Evolutionary conservation across 1,140 invertebrate genomes (phyloP).

Genomic region (Pissodes strobi): DNA sequence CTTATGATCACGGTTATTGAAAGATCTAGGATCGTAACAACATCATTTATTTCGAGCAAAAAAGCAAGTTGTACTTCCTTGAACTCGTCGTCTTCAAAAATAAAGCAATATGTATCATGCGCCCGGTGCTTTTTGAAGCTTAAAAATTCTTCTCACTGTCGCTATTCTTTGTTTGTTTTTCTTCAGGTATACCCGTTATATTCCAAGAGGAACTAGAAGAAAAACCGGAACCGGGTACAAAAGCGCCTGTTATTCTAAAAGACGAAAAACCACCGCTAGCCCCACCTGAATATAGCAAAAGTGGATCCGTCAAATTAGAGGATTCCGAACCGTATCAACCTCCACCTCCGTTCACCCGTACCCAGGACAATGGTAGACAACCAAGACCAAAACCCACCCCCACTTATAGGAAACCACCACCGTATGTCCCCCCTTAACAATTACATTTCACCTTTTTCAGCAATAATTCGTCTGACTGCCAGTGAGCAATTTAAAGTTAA

Average conservation of each 20-base stretch:
- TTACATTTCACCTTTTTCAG: constrained; percentile 51
- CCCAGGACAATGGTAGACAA: constrained; percentile 63
- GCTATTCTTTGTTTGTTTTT: too few relatives aligned
- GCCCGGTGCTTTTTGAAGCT: too few relatives aligned
- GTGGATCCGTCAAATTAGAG: constrained; percentile 57
- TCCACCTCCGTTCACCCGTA: constrained; percentile 66
- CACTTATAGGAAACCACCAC: constrained; percentile 86
- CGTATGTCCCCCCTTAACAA: constrained; percentile 88
- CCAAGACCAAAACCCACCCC: constrained; percentile 81
- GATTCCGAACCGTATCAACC: constrained; percentile 64
- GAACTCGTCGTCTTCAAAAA: too few relatives aligned
- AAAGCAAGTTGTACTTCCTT: too few relatives aligned
- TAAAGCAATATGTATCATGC: too few relatives aligned
- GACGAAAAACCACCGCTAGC: constrained; percentile 89
- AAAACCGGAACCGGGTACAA: constrained; percentile 77
- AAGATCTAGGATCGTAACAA: too few relatives aligned
- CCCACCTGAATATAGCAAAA: constrained; percentile 74
- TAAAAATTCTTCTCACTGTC: too few relatives aligned
- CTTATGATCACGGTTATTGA: too few relatives aligned
- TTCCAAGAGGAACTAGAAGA: constrained; percentile 94
- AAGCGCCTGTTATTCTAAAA: constrained; percentile 88
- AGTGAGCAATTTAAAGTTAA: constrained; percentile 23
- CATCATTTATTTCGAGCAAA: too few relatives aligned
- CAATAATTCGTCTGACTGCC: constrained; percentile 41
- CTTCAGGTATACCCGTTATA: constrained; percentile 84